Conservation (phyloP, 2,113 vertebrate genomes). For the Leucopternis melanops region DNA sequence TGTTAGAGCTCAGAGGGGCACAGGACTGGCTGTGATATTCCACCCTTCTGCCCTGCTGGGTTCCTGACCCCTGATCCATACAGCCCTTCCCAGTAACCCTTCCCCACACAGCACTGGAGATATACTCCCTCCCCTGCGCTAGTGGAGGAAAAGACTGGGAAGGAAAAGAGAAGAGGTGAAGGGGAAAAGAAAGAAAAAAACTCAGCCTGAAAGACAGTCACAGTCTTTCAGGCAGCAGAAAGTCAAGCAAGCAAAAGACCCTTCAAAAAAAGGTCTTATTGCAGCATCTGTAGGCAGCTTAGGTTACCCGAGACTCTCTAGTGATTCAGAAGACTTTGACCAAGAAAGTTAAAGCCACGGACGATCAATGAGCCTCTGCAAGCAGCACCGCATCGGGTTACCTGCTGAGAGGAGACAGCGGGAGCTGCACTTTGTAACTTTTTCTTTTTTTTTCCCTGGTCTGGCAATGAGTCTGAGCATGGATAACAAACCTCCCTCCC, state of each 20-base stretch:
- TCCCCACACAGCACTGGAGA: not conserved
- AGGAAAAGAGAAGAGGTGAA: not conserved
- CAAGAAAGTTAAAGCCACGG: conserved; percentile 68
- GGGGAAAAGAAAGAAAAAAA: not conserved
- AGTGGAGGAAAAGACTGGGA: not conserved
- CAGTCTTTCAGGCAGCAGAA: conserved; percentile 30
- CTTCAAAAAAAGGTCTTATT: conserved; percentile 50
- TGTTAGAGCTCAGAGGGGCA: not conserved
- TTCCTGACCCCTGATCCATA: not conserved
- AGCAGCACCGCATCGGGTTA: conserved; percentile 43
- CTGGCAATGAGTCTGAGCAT: not conserved
- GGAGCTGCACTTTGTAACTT: not conserved
- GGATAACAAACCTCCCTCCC: not conserved
- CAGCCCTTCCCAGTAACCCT: not conserved
- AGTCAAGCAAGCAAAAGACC: conserved; percentile 28
- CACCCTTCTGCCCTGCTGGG: not conserved
- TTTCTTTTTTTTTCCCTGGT: not conserved
- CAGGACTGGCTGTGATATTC: not conserved
- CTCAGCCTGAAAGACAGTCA: not conserved
- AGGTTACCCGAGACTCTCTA: conserved; percentile 67
- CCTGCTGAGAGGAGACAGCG: conserved; percentile 36
- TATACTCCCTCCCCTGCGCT: not conserved
- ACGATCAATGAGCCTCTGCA: conserved; percentile 57
- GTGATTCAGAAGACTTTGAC: conserved; percentile 66
- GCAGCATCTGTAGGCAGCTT: conserved; percentile 44